Percentiles rank a stretch among this genome's conserved stretches.
phyloP scores from a whole-genome alignment of 2,797 vertebrate genomes.

The Intellagama lesueurii region DNA sequence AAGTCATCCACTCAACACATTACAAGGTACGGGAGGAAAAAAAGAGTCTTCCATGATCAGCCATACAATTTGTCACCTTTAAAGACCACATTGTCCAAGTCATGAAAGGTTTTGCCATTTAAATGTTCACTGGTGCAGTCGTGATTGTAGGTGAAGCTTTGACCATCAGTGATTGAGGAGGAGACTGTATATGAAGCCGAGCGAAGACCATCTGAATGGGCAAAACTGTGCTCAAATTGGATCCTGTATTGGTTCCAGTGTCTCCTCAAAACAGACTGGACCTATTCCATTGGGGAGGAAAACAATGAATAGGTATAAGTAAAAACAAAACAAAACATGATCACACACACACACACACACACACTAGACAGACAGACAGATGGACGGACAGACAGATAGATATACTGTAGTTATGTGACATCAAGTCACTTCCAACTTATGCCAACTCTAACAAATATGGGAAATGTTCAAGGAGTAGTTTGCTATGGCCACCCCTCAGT shows the following conservation, averaged over 20 bases:
- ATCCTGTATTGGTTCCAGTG: constrained; percentile 97
- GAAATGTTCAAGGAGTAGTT: no score
- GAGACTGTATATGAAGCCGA: constrained; percentile 80
- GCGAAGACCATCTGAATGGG: constrained; percentile 89
- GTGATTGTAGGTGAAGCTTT: constrained; percentile 86
- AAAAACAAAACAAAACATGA: not conserved
- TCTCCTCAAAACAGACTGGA: constrained; percentile 91
- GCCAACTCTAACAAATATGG: no score
- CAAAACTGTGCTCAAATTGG: constrained; percentile 91
- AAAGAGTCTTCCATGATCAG: constrained; percentile 70
- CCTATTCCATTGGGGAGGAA: constrained; percentile 76
- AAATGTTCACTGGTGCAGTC: constrained; percentile 87
- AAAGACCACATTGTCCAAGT: constrained; percentile 81
- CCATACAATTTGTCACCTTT: constrained; percentile 87
- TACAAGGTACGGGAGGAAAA: accelerated
- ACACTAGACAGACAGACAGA: not conserved
- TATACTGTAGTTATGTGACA: no score
- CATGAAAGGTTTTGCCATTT: constrained; percentile 88
- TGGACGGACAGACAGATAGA: no score
- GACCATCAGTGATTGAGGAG: constrained; percentile 87
- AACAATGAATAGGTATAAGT: accelerated
- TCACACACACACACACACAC: no score
- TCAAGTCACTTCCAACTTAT: no score
- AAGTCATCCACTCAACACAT: not conserved
- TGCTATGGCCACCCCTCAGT: no score